Evolutionary conservation across 2,888 invertebrate genomes (phyloP).

Genomic region (Ceraclea dissimilis): DNA sequence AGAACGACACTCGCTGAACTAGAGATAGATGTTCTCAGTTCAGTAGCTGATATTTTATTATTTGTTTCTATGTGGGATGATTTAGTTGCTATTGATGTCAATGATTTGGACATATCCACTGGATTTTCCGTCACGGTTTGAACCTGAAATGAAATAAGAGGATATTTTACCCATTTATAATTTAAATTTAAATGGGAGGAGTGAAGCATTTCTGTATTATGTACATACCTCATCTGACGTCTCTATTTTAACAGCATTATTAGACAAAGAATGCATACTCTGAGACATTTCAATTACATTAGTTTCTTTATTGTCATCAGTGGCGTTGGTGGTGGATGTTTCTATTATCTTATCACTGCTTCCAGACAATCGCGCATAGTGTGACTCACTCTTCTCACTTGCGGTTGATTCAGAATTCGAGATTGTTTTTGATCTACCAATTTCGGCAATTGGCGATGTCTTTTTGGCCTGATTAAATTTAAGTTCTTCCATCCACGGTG

Average conservation of each 20-base stretch:
- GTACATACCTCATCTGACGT: slow-evolving; percentile 39
- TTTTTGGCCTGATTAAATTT: slow-evolving; percentile 69
- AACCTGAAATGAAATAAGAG: slow-evolving; percentile 8
- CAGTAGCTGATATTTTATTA: slow-evolving; percentile 28
- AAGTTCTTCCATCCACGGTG: slow-evolving; percentile 77
- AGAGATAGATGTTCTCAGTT: slow-evolving; percentile 28
- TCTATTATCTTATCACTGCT: slow-evolving; percentile 38
- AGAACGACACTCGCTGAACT: slow-evolving; percentile 27
- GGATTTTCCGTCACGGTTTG: slow-evolving; percentile 26
- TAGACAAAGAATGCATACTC: slow-evolving; percentile 46
- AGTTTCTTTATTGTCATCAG: slow-evolving; percentile 38
- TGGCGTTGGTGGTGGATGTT: slow-evolving; percentile 38
- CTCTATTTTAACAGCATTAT: slow-evolving; percentile 41
- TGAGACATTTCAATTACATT: slow-evolving; percentile 45
- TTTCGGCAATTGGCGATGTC: slow-evolving; percentile 39
- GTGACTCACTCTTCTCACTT: slow-evolving; percentile 27
- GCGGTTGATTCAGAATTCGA: slow-evolving; percentile 30
- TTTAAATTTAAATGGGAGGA: background rate
- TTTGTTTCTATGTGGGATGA: slow-evolving; percentile 29
- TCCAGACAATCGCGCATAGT: slow-evolving; percentile 26
- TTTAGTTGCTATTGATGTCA: slow-evolving; percentile 26
- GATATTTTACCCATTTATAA: too few relatives aligned
- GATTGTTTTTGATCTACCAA: slow-evolving; percentile 34
- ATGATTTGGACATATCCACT: slow-evolving; percentile 30
- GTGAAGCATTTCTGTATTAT: background rate